Conservation (phyloP, 2,113 vertebrate species). For the Otus sunia region DNA sequence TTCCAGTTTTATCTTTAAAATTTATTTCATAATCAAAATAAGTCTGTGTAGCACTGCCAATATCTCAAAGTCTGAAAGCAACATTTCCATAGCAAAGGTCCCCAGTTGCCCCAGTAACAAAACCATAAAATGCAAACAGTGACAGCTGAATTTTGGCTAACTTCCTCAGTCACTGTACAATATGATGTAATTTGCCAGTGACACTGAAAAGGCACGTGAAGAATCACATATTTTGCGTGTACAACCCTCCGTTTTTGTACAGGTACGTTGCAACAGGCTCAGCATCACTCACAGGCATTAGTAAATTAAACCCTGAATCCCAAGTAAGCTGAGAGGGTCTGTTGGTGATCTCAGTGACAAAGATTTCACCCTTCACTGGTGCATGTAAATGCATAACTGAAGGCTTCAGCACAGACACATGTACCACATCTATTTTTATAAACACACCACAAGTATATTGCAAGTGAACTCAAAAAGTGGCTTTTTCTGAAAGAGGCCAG, state of each 20-base stretch:
- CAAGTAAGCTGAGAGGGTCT: background rate
- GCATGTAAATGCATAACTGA: background rate
- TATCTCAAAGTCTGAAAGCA: background rate
- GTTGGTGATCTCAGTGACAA: background rate
- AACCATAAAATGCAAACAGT: background rate
- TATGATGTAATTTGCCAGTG: background rate
- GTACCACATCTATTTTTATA: background rate
- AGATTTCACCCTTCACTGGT: background rate
- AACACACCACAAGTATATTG: background rate
- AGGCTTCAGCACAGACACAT: background rate
- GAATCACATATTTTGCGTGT: background rate
- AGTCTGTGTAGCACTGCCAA: background rate
- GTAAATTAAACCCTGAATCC: background rate
- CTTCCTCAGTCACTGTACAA: background rate
- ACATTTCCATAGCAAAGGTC: background rate
- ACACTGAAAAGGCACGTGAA: background rate
- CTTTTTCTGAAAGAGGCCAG: background rate
- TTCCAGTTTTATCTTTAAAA: background rate
- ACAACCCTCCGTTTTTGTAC: background rate
- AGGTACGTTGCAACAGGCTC: background rate
- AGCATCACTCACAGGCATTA: background rate
- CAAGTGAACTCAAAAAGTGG: background rate
- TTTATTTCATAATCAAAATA: background rate
- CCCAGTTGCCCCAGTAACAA: conserved; percentile 18
- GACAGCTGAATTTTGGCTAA: background rate